Evolutionary conservation across 1,140 invertebrate species (phyloP).

Genomic region (Pemphigus obesinymphae): DNA sequence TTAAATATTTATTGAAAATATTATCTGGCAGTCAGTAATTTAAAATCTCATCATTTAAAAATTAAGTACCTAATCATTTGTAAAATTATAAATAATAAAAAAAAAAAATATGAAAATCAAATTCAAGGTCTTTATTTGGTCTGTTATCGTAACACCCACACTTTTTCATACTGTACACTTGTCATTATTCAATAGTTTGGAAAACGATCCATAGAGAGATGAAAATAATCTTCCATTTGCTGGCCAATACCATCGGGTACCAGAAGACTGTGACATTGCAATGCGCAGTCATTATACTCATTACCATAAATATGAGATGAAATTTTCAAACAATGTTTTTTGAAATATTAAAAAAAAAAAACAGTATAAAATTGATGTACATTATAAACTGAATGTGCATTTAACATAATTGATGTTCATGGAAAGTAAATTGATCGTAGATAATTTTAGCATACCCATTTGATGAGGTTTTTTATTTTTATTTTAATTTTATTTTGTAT

Average conservation of each 20-base stretch:
- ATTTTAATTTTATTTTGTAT: too few species aligned
- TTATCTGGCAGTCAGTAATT: background rate
- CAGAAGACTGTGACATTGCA: background rate
- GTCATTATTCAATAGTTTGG: background rate
- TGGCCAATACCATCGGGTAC: too few species aligned
- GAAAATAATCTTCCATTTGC: background rate
- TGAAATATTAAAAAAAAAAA: slow-evolving; percentile 29
- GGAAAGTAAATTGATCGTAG: background rate
- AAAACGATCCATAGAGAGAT: slow-evolving; percentile 12
- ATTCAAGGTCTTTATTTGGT: background rate
- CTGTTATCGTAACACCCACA: background rate
- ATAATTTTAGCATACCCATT: background rate
- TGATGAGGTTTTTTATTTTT: too few species aligned
- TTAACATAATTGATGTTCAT: slow-evolving; percentile 21
- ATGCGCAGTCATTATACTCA: background rate
- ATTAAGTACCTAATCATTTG: background rate
- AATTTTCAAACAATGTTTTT: slow-evolving; percentile 17
- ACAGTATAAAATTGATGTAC: slow-evolving; percentile 17
- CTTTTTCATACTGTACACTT: too few species aligned
- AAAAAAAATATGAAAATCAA: background rate
- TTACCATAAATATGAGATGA: background rate
- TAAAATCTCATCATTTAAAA: background rate
- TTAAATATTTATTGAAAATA: background rate
- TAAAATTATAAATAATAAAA: background rate
- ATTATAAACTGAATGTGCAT: slow-evolving; percentile 12